Evolutionary conservation across 2,888 invertebrate genomes (phyloP).

Genomic region (Capitulum mitella): DNA sequence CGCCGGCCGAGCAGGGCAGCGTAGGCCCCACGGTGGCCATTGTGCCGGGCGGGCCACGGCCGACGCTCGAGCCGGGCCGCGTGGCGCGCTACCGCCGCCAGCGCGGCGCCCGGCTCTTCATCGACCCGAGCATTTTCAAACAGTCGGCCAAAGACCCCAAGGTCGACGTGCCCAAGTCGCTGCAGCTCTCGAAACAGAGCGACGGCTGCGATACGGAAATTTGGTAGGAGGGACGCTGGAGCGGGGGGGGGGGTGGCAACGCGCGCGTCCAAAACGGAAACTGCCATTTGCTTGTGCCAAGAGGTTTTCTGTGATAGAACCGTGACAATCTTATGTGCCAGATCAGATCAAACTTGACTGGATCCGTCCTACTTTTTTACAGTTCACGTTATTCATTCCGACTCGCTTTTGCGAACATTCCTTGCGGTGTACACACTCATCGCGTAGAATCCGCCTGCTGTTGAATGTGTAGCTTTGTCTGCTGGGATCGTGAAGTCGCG

Average conservation of each 20-base stretch:
- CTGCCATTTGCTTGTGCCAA: not conserved
- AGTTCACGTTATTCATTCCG: no score
- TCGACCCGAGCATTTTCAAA: conserved; percentile 4
- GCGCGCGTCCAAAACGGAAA: conserved; percentile 32
- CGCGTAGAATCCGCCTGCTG: not conserved
- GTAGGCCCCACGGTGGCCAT: not conserved
- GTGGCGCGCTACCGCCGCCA: not conserved
- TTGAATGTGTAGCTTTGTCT: not conserved
- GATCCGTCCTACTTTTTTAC: not conserved
- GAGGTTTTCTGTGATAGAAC: not conserved
- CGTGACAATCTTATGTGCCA: conserved; percentile 6
- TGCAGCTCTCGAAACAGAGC: not conserved
- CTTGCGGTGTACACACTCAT: not conserved
- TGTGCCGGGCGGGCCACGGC: not conserved
- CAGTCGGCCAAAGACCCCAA: conserved; percentile 13
- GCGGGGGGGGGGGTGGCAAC: not conserved
- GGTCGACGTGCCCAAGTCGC: conserved; percentile 8
- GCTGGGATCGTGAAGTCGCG: not conserved
- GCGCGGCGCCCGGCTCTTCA: not conserved
- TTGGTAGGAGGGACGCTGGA: not conserved
- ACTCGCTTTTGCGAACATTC: not conserved
- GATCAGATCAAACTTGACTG: not conserved
- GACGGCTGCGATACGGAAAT: not conserved
- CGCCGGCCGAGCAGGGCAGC: not conserved
- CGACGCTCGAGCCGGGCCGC: not conserved